A percentile compares a stretch with the other conserved stretches of the same genome.
Evolutionary conservation across 2,888 invertebrate species (phyloP).

Genomic region (Netelia melanura): DNA sequence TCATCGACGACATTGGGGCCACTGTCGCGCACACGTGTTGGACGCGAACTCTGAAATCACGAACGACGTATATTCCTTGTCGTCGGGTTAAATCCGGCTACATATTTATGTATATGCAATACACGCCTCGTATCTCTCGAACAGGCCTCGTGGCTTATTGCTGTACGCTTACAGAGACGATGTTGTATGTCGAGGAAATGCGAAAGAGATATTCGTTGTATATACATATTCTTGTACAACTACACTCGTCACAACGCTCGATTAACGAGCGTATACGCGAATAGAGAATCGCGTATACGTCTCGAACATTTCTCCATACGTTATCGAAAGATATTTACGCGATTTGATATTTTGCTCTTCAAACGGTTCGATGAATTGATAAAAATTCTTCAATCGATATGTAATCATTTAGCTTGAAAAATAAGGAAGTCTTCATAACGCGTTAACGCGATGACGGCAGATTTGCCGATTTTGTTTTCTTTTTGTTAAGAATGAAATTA

Average conservation of each 20-base stretch:
- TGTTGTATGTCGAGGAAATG: conserved; percentile 19
- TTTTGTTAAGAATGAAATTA: neutral
- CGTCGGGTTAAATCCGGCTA: neutral
- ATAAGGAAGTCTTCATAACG: neutral
- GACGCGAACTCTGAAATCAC: conserved; percentile 23
- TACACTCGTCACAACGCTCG: conserved; percentile 25
- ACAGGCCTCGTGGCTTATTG: conserved; percentile 28
- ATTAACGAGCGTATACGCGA: neutral
- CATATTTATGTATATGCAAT: neutral
- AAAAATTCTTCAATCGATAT: neutral
- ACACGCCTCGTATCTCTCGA: conserved; percentile 28
- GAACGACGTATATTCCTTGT: conserved; percentile 8
- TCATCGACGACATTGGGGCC: conserved; percentile 53
- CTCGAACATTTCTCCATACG: too few species aligned
- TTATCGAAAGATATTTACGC: too few species aligned
- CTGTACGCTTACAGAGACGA: conserved; percentile 26
- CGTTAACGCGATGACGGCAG: neutral
- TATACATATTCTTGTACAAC: conserved; percentile 20
- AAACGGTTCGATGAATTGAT: neutral
- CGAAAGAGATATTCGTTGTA: neutral
- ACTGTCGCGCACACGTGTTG: conserved; percentile 49
- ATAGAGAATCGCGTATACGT: too few species aligned
- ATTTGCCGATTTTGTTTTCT: neutral
- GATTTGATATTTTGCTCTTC: conserved; percentile 13
- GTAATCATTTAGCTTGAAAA: neutral